These are phyloP conservation scores for Leptobrachium leishanense DNA, from an alignment of 2,113 vertebrate species.

Conservation along the genomic window DNA sequence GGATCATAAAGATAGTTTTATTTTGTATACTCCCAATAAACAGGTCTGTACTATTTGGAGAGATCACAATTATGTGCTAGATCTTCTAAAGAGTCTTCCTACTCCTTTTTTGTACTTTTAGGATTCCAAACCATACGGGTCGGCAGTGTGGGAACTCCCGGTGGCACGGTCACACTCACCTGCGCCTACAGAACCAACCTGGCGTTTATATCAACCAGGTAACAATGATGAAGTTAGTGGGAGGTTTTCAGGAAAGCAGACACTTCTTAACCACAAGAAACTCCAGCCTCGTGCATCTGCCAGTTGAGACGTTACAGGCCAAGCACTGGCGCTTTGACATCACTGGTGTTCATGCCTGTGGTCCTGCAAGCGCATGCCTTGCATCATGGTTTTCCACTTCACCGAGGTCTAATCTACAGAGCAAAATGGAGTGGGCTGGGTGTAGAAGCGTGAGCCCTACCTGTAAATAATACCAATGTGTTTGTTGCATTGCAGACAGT, in stretches of 20 bases:
- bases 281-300: not conserved
- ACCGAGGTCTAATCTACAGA: not conserved
- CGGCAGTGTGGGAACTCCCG: constrained; percentile 91
- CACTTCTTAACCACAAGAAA: too few species aligned
- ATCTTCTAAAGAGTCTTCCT: not conserved
- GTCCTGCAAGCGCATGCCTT: not conserved
- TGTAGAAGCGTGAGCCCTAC: constrained; percentile 46
- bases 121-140: constrained; percentile 97
- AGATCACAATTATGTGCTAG: too few species aligned
- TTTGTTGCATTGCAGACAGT: constrained; percentile 84
- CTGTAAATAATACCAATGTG: constrained; percentile 60
- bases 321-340: not conserved
- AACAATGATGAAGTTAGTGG: constrained; percentile 41
- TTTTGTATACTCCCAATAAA: too few species aligned
- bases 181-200: constrained; percentile 98
- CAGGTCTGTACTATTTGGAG: too few species aligned
- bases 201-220: constrained; percentile 97
- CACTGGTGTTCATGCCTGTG: not conserved
- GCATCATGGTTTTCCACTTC: not conserved
- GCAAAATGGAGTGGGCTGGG: not conserved
- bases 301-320: not conserved
- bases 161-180: constrained; percentile 92
- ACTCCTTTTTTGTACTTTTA: constrained; percentile 49
- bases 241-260: too few species aligned
- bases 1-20: too few species aligned